These are phyloP conservation scores for Caranx ignobilis DNA, from an alignment of 2,113 vertebrate species.

Conservation along the genomic window DNA sequence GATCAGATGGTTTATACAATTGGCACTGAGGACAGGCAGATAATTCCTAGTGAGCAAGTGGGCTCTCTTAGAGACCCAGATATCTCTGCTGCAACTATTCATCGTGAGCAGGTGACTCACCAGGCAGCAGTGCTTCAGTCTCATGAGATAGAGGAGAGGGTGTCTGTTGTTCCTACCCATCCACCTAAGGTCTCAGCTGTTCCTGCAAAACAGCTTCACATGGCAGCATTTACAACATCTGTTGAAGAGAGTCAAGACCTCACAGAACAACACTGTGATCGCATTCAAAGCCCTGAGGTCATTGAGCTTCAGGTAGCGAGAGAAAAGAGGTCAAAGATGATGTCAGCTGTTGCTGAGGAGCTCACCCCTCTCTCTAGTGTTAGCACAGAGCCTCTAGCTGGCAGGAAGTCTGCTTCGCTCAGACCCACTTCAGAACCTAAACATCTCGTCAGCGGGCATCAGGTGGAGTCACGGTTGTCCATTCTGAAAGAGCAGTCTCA, in stretches of 20 bases:
- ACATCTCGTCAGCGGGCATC: conserved; percentile 81
- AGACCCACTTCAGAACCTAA: conserved; percentile 75
- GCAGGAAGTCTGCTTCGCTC: conserved; percentile 56
- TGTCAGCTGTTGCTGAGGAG: conserved; percentile 83
- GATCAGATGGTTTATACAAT: conserved; percentile 87
- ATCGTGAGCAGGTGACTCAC: conserved; percentile 82
- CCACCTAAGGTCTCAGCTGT: conserved; percentile 69
- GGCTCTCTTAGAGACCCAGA: conserved; percentile 75
- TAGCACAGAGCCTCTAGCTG: conserved; percentile 69
- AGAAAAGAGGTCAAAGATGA: conserved; percentile 74
- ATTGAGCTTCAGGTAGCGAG: conserved; percentile 65
- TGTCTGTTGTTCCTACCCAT: conserved; percentile 65
- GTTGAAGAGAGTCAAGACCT: conserved; percentile 84
- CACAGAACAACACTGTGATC: conserved; percentile 85
- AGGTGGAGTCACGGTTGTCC: conserved; percentile 79
- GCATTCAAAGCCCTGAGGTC: conserved; percentile 81
- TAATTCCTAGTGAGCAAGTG: conserved; percentile 83
- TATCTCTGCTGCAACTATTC: conserved; percentile 81
- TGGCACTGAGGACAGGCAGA: conserved; percentile 83
- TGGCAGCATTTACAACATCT: conserved; percentile 80
- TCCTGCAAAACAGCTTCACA: conserved; percentile 78
- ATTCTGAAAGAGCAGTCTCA: conserved; percentile 82
- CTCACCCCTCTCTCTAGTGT: conserved; percentile 76
- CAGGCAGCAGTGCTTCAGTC: conserved; percentile 83
- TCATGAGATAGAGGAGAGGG: conserved; percentile 81